These are phyloP conservation scores for Pachydiplax longipennis DNA, from an alignment of 2,888 invertebrate species.

Conservation along the genomic window DNA sequence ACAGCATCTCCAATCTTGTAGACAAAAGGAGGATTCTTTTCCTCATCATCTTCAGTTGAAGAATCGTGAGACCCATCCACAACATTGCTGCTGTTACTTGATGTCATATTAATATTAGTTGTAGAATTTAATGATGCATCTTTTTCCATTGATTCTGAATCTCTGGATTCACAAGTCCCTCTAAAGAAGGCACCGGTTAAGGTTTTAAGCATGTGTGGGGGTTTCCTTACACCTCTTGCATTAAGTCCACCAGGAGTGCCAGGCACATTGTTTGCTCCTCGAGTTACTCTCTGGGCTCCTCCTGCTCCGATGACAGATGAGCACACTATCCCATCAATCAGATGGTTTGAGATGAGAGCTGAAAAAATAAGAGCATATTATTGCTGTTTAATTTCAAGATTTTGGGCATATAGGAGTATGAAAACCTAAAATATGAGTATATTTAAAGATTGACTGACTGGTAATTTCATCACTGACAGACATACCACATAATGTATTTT, in stretches of 20 bases:
- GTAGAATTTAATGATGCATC: not conserved
- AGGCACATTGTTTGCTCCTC: not conserved
- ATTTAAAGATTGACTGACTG: no score
- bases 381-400: not conserved
- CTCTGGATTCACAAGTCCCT: not conserved
- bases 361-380: no score
- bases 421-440: no score
- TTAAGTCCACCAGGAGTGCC: not conserved
- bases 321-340: not conserved
- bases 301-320: not conserved
- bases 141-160: not conserved
- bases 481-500: no score
- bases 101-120: not conserved
- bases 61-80: not conserved
- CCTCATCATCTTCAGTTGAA: not conserved
- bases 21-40: not conserved
- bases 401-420: not conserved
- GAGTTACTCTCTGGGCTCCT: not conserved
- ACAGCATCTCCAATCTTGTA: conserved; percentile 29
- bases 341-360: conserved; percentile 28
- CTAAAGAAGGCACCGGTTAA: not conserved
- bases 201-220: not conserved
- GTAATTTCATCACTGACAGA: no score
- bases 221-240: not conserved
- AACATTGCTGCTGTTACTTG: not conserved